These are phyloP conservation scores for Macrochelys suwanniensis DNA, from an alignment of 2,797 vertebrate species.

Conservation along the genomic window DNA sequence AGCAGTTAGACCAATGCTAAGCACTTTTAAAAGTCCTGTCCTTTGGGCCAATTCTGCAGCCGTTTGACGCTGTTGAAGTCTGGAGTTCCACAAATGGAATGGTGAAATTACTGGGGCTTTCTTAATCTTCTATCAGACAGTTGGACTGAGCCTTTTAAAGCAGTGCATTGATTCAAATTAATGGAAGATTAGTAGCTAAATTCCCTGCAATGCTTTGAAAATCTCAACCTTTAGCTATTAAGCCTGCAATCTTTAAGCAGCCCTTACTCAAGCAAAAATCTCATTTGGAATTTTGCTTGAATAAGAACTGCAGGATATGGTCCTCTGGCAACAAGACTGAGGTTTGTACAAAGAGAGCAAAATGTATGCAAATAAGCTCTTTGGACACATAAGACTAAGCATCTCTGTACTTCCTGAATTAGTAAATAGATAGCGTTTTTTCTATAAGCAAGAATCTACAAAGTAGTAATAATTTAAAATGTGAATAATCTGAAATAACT, in stretches of 20 bases:
- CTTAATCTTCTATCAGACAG: not conserved
- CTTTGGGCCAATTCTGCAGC: not conserved
- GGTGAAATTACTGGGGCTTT: not conserved
- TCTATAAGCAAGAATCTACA: not conserved
- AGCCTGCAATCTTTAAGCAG: slow-evolving; percentile 26
- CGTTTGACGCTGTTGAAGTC: not conserved
- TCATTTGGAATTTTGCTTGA: not conserved
- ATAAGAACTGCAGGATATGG: not conserved
- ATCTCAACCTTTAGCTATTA: slow-evolving; percentile 32
- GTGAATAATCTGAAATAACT: slow-evolving; percentile 1
- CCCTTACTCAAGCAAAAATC: slow-evolving; percentile 24
- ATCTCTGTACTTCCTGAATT: not conserved
- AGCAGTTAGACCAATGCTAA: not conserved
- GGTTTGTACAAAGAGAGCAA: not conserved
- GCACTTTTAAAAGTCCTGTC: not conserved
- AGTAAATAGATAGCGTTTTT: not conserved
- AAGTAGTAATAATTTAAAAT: slow-evolving; percentile 10
- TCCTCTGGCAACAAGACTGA: not conserved
- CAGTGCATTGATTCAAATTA: slow-evolving; percentile 39
- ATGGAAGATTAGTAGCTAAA: not conserved
- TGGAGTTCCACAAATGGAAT: not conserved
- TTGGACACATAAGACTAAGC: not conserved
- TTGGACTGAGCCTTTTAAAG: slow-evolving; percentile 6
- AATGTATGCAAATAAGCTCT: not conserved
- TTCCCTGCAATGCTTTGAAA: slow-evolving; percentile 2